These are phyloP conservation scores for Dastarcus helophoroides DNA, from an alignment of 2,888 invertebrate genomes.

Conservation along the genomic window DNA sequence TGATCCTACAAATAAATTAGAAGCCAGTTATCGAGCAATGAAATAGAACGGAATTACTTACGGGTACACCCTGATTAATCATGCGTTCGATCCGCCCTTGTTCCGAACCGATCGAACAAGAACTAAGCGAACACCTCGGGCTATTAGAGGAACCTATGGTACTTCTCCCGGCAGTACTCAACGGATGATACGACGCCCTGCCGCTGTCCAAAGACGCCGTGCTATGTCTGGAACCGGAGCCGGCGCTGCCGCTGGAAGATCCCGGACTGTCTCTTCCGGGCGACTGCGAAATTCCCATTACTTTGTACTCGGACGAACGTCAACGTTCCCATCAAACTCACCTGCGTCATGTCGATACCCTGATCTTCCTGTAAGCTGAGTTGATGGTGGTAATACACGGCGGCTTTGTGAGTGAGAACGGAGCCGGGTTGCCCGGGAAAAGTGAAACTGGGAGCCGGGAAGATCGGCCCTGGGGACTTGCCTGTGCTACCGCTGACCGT, in stretches of 20 bases:
- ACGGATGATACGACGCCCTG: slow-evolving; percentile 67
- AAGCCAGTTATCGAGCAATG: no score
- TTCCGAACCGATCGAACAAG: slow-evolving; percentile 63
- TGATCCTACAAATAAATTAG: slow-evolving; percentile 55
- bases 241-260: slow-evolving; percentile 75
- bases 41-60: slow-evolving; percentile 34
- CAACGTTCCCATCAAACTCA: slow-evolving; percentile 26
- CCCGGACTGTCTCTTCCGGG: slow-evolving; percentile 91
- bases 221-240: slow-evolving; percentile 79
- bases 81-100: slow-evolving; percentile 61
- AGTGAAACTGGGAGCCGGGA: slow-evolving; percentile 57
- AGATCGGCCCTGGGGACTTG: slow-evolving; percentile 52
- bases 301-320: not conserved
- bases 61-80: slow-evolving; percentile 49
- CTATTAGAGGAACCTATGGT: slow-evolving; percentile 44
- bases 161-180: slow-evolving; percentile 39
- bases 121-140: slow-evolving; percentile 64
- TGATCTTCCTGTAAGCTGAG: slow-evolving; percentile 76
- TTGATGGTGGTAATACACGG: slow-evolving; percentile 72
- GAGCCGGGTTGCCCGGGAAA: slow-evolving; percentile 57
- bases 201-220: slow-evolving; percentile 85
- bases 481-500: slow-evolving; percentile 55
- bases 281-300: slow-evolving; percentile 44
- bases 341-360: slow-evolving; percentile 80
- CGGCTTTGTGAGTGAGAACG: slow-evolving; percentile 63